Evolutionary conservation across 2,888 invertebrate species (phyloP), one percentile per base, ranked within the genome.

Genomic region (Brassicogethes aeneus): DNA sequence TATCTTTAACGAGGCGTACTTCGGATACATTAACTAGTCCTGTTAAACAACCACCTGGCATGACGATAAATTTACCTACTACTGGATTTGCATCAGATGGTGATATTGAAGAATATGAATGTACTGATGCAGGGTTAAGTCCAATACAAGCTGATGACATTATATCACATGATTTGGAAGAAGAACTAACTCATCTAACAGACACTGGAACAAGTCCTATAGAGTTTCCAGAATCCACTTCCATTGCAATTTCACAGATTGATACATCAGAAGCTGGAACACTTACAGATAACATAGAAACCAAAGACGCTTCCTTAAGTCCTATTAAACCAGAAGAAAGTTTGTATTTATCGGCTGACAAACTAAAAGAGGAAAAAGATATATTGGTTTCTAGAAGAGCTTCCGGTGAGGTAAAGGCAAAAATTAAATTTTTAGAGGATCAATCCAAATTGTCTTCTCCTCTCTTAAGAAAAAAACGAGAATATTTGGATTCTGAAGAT

Each of bases 341-440:
- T 43, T 50, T 52, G 34, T 30, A 52, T 7, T 53, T 55, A 13
- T 41, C 53, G 3, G 45, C 55, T 3, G 58, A 59, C 10, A 57
- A 55, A 42, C 39, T 60, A 14, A 56, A 56, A 46, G 65, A 65
- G 17, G 70, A 71, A 40, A n/a, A n/a, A n/a, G 65, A 70, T 42
- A 55, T 66, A 16, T 48, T 69, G 39, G 59, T 54, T 40, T 52
- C 46, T 35, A 52, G 68, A 23, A 55, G 68, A 23, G 68, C 68
- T 23, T 71, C 73, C 5, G 74, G 74, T 17, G 74, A 74, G 50
- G 77, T 77, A 2, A 74, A 70, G 59, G 71, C 74, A 12, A 74
- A 73, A 56, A 68, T 77, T 32, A 70, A 71, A 56, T 59, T 70
- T 41, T 57, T 77, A 36, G 77, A 77, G 59, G 72, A 74, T 48